Base-by-base conservation (phyloP, 1,140 invertebrate genomes). In the Macrotrachela quadricornifera region DNA sequence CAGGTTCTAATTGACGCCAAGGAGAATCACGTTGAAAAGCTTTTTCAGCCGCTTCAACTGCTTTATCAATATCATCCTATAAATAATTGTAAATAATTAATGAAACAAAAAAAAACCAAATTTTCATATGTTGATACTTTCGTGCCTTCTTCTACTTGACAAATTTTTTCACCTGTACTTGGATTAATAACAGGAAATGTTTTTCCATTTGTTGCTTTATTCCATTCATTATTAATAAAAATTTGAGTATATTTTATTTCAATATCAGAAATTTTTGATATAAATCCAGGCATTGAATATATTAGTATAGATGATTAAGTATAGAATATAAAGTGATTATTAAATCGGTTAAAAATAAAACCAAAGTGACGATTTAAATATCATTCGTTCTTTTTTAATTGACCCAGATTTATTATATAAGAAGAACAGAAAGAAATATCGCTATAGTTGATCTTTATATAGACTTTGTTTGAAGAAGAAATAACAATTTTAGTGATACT, bases 201-300 rank as follows among this genome's bases (percentile, higher is more conserved):
- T 68, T 85, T 83, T 0, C 84, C 83, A 46, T 79, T 81, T 0
- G 74, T 72, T 3, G 85, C 74, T 63, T 87, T 77, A 43, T 85
- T 80, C 71, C 82, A 92, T 65, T 86, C 80, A 68, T 90, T 90
- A 72, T 90, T 84, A 62, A 91, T 90, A 63, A 91, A 91, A 13
- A 88, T 69, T 85, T 90, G 49, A 3, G 48, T 52, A 15, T 39
- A 52, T 49, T 52, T 30, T 4, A 30, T 30, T 2, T 30, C 21
- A 2, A 30, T 8, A 30, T 30, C 21, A 8, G 21, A 30, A 30
- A 4, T 30, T 8, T 30, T 30, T 30, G 8, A 30, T 30, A 30
- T 2, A 4, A 30, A 30, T 30, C 21, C 21, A 30, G 21, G 21
- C 21, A 30, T 30, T 30, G 3, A 8, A 30, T 4, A 30, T 30